Conservation (phyloP, 2,113 vertebrate genomes). For the Struthio camelus region DNA sequence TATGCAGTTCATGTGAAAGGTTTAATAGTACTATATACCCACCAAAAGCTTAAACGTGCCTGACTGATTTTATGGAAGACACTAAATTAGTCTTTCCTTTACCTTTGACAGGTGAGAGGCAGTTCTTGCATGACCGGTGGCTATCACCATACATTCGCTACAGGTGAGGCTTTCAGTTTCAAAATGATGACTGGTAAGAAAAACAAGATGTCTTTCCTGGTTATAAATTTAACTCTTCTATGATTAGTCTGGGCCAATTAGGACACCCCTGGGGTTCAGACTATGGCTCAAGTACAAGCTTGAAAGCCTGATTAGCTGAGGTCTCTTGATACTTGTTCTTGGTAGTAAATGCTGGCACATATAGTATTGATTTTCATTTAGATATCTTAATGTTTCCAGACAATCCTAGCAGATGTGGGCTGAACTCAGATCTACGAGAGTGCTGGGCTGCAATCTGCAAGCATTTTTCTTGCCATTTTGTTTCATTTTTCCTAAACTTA, state of each 20-base stretch:
- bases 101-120: constrained; percentile 80
- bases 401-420: constrained; percentile 86
- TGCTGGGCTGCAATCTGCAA: constrained; percentile 84
- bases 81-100: constrained; percentile 73
- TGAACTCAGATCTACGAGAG: constrained; percentile 84
- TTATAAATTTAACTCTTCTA: constrained; percentile 85
- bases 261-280: constrained; percentile 79
- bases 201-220: constrained; percentile 83
- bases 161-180: constrained; percentile 74
- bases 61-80: constrained; percentile 68
- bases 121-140: constrained; percentile 70
- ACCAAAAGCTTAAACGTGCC: constrained; percentile 62
- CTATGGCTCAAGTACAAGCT: constrained; percentile 74
- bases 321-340: constrained; percentile 86
- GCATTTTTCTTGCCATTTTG: constrained; percentile 90
- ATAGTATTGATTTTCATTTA: constrained; percentile 99
- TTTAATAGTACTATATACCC: constrained; percentile 53
- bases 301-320: constrained; percentile 83
- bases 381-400: constrained; percentile 98
- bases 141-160: constrained; percentile 49
- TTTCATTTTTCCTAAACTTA: constrained; percentile 98
- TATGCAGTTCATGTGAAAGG: constrained; percentile 34
- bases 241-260: constrained; percentile 85
- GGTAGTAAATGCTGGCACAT: constrained; percentile 87
- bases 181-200: constrained; percentile 75